phyloP scores from a whole-genome alignment of 2,113 vertebrate genomes.

The Notothenia coriiceps region DNA sequence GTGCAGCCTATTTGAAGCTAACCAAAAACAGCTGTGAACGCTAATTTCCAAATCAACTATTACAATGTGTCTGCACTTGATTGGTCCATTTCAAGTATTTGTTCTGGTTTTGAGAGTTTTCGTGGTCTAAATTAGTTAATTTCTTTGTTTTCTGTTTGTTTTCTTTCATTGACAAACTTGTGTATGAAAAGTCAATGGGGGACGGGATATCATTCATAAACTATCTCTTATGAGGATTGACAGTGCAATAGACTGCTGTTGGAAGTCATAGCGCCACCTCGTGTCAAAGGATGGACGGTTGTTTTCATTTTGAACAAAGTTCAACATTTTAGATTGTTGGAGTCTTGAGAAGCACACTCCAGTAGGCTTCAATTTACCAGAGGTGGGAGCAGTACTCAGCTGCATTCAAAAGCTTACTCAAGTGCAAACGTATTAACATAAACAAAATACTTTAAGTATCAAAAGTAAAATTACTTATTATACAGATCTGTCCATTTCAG shows the following conservation, averaged over 20 bases:
- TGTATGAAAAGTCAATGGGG: not conserved
- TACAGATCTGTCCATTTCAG: no score
- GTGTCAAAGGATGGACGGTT: slow-evolving; percentile 36
- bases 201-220: not conserved
- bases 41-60: not conserved
- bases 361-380: not conserved
- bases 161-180: not conserved
- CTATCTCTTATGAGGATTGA: not conserved
- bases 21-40: not conserved
- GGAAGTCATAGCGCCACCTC: slow-evolving; percentile 63
- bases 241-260: not conserved
- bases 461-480: no score
- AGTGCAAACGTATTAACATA: no score
- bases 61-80: not conserved
- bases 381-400: no score
- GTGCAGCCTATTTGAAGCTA: not conserved
- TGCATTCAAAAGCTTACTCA: no score
- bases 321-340: not conserved
- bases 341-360: not conserved
- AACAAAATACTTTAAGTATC: no score
- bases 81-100: not conserved
- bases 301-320: not conserved
- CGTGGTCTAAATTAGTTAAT: not conserved
- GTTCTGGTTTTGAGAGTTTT: not conserved
- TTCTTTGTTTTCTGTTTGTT: not conserved